Evolutionary conservation across 2,888 invertebrate genomes (phyloP), one percentile per base, ranked within the genome.

Genomic region (Brachycybe producta): DNA sequence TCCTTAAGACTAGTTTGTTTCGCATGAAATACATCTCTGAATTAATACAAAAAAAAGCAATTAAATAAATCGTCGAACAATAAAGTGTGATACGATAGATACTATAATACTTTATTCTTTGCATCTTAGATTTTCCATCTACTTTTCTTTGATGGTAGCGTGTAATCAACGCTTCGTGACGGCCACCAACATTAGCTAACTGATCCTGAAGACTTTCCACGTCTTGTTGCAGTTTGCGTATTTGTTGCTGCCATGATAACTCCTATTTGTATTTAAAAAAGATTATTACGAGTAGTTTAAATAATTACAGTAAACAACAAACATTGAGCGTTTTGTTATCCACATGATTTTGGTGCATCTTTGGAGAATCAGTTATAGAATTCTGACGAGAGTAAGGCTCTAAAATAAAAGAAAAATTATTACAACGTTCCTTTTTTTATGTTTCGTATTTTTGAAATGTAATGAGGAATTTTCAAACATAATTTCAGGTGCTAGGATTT

Each of bases 181-280:
- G 23, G 32, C 49, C 49, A 15, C 49, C 49, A 21, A 27, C 42
- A 11, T 26, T 24, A 5, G 34, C 19, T 19, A 49, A 32, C 23
- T 49, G 49, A 17, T 49, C 49, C 28, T 49, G 49, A 17, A 49
- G 49, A 49, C 42, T 49, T 24, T 30, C 39, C 21, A 49, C 41
- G 32, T 49, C 49, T 30, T 28, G 26, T 23, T 49, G 39, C 34
- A 49, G 24, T 17, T 49, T 49, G 5, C 38, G 40, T 21, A 49
- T 42, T 23, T 49, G 49, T 13, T 32, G 41, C n/a, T 19, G 23
- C 41, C 41, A 49, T 23, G 21, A 23, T 19, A 34, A 19, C 8
- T 46, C 46, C 46, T 46, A 46, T 35, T 24, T 32, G 32, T 32
- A n/a, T 11, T 13, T 13, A n/a, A 11, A n/a, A 32, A 11, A 32